These are phyloP conservation scores for Scomber japonicus DNA, from an alignment of 2,113 vertebrate genomes.

Conservation along the genomic window DNA sequence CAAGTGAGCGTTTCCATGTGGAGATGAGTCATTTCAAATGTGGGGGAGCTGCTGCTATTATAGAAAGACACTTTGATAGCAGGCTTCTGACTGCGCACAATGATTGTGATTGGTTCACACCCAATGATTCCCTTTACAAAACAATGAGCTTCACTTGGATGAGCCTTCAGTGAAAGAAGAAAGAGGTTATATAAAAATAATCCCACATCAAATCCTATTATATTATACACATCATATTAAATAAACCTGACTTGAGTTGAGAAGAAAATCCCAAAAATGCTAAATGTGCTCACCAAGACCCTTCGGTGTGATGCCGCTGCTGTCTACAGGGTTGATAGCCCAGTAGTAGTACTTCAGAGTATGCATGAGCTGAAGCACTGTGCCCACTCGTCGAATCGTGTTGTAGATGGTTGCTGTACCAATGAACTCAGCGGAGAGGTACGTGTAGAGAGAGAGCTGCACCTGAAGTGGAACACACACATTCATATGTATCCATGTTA, in stretches of 20 bases:
- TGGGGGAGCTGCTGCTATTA: constrained; percentile 65
- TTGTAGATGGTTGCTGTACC: constrained; percentile 96
- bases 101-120: constrained; percentile 47
- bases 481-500: constrained; percentile 8
- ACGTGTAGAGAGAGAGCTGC: constrained; percentile 95
- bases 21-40: constrained; percentile 69
- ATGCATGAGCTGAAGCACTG: constrained; percentile 96
- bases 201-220: constrained; percentile 15
- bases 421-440: constrained; percentile 96
- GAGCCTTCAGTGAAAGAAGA: constrained; percentile 20
- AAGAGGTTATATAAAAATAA: constrained; percentile 31
- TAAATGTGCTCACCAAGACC: constrained; percentile 89
- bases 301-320: constrained; percentile 91
- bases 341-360: constrained; percentile 98
- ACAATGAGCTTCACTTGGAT: constrained; percentile 22
- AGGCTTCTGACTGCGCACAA: constrained; percentile 45
- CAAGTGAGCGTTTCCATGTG: constrained; percentile 58
- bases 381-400: constrained; percentile 95
- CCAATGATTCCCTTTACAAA: constrained; percentile 38
- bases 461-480: constrained; percentile 83
- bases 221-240: constrained; percentile 1
- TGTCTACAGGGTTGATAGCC: constrained; percentile 92
- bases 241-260: background rate
- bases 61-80: constrained; percentile 51
- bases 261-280: background rate